Evolutionary conservation across 2,888 invertebrate genomes (phyloP).

Genomic region (Drosophila testacea): DNA sequence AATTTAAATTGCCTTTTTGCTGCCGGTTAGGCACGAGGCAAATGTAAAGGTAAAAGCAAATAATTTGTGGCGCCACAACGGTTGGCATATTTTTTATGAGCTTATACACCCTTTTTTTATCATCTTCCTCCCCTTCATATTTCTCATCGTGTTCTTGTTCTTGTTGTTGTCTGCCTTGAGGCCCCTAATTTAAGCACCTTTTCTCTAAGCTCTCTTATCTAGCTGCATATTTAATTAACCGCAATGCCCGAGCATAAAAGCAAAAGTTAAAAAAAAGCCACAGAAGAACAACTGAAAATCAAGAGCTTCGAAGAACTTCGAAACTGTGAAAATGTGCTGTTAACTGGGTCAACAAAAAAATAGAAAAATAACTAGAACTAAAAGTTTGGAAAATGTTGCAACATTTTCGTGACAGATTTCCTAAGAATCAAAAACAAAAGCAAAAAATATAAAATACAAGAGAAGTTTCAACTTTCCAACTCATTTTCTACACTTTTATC

Average conservation of each 20-base stretch:
- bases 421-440: constrained; percentile 12
- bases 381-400: constrained; percentile 47
- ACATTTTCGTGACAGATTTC: constrained; percentile 48
- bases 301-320: not conserved
- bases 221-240: constrained; percentile 77
- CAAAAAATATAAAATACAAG: not conserved
- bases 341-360: constrained; percentile 56
- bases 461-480: constrained; percentile 24
- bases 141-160: constrained; percentile 13
- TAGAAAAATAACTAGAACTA: not conserved
- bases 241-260: constrained; percentile 46
- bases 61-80: constrained; percentile 69
- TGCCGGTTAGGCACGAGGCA: constrained; percentile 38
- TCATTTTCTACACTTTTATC: constrained; percentile 56
- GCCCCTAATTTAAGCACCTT: constrained; percentile 63
- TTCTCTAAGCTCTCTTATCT: constrained; percentile 69
- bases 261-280: constrained; percentile 35
- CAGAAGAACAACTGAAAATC: constrained; percentile 3
- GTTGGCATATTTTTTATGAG: constrained; percentile 77
- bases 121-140: not conserved
- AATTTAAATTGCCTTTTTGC: constrained; percentile 77
- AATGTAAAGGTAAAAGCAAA: constrained; percentile 53
- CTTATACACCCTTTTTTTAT: constrained; percentile 53
- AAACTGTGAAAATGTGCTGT: constrained; percentile 38
- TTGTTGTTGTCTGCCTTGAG: constrained; percentile 31